phyloP scores from a whole-genome alignment of 2,888 invertebrate genomes.

The Ophion obscuratus region DNA sequence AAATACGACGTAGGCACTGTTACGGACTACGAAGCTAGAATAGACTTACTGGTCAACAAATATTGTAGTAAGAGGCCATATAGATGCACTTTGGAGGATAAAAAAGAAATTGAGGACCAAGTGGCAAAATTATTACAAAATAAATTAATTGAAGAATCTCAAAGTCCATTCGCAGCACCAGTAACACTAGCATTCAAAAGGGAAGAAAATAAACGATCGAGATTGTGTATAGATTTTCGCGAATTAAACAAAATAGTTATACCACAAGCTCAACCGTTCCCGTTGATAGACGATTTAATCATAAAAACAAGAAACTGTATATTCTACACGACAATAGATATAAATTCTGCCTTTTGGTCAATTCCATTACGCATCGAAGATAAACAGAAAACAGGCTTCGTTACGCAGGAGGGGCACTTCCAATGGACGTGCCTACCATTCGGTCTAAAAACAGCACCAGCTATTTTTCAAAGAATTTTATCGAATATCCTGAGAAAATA shows the following conservation, averaged over 20 bases:
- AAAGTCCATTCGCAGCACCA: conserved; percentile 21
- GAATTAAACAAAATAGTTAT: conserved; percentile 28
- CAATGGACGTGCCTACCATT: conserved; percentile 22
- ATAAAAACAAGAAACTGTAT: conserved; percentile 27
- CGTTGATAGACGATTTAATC: conserved; percentile 14
- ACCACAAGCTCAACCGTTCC: conserved; percentile 20
- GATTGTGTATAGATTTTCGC: conserved; percentile 24
- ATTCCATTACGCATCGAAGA: conserved; percentile 25
- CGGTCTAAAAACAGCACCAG: conserved; percentile 28
- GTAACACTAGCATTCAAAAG: conserved; percentile 26
- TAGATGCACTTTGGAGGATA: conserved; percentile 11
- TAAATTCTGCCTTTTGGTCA: conserved; percentile 26
- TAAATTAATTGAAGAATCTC: conserved; percentile 9
- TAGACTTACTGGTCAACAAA: conserved; percentile 21
- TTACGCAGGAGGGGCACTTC: conserved; percentile 27
- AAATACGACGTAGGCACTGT: conserved; percentile 21
- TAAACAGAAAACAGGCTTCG: conserved; percentile 23
- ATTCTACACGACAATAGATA: conserved; percentile 20
- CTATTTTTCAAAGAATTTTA: conserved; percentile 20
- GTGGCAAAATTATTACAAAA: conserved; percentile 23
- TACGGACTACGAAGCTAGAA: conserved; percentile 27
- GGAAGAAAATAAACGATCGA: conserved; percentile 20
- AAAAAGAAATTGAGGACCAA: conserved; percentile 22
- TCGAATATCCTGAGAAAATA: conserved; percentile 35
- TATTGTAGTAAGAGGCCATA: conserved; percentile 28